phyloP scores from a whole-genome alignment of 2,113 vertebrate genomes.

The Astatotilapia flaviijosephi region DNA sequence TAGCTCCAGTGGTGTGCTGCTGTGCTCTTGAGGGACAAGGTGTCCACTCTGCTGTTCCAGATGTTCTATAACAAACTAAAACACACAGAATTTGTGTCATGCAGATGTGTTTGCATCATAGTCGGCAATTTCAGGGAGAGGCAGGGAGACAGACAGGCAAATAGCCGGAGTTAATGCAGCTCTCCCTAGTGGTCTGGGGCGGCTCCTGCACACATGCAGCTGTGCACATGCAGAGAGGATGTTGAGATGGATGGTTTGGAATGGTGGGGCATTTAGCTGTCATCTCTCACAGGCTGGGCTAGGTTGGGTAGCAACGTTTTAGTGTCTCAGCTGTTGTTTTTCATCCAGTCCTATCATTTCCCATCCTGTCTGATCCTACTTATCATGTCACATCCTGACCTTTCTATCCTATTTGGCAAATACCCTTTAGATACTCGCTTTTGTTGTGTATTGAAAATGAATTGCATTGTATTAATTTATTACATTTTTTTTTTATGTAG shows the following conservation, averaged over 20 bases:
- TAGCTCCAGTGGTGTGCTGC: neutral
- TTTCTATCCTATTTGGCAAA: neutral
- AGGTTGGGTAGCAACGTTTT: neutral
- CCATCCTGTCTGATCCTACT: neutral
- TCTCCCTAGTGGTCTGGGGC: slow-evolving; percentile 46
- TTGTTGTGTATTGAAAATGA: neutral
- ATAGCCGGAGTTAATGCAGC: neutral
- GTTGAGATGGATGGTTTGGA: neutral
- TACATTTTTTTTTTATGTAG: neutral
- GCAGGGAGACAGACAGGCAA: neutral
- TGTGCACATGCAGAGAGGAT: slow-evolving; percentile 9
- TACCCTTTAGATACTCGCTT: neutral
- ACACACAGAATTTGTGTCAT: slow-evolving; percentile 11
- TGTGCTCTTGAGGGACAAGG: neutral
- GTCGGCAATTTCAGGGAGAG: neutral
- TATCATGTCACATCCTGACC: neutral
- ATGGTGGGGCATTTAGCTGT: neutral
- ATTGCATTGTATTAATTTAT: neutral
- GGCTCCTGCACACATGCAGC: slow-evolving; percentile 2
- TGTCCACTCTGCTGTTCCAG: slow-evolving; percentile 10
- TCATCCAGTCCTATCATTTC: neutral
- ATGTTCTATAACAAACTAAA: slow-evolving; percentile 32
- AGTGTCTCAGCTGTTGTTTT: neutral
- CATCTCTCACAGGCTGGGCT: neutral
- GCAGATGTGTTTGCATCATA: slow-evolving; percentile 28